Evolutionary conservation across 2,113 vertebrate species (phyloP), one percentile per base, ranked within the genome.

Genomic region (Chlorocebus sabaeus): DNA sequence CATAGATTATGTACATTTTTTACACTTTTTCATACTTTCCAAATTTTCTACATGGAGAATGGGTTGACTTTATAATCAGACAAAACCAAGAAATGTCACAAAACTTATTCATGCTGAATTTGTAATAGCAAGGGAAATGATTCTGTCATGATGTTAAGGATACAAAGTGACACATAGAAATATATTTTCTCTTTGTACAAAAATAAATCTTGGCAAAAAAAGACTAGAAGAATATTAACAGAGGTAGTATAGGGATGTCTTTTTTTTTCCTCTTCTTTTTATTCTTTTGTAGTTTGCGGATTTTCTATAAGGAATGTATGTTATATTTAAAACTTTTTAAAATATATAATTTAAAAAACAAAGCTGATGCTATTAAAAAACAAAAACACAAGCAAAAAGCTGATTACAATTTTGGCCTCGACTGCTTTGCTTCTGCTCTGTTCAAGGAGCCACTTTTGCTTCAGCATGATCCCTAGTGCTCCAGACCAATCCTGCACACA

Each of bases 191-290:
- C 38, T 83, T 30, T 75, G 38, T 89, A 25, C 68, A 48, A 81
- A 90, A 95, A 83, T 3, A 78, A 82, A 48, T 76, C 23, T 82
- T 87, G 35, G 76, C 40, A 57, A 88, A 82, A 67, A 90, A 83
- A 95, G 10, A 70, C 76, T 23, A 76, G 55, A 73, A 86, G 83
- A 82, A 70, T 94, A 50, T 82, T 72, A 88, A 72, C 40, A 75
- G 38, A 68, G 22, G 35, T 75, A 73, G 78, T 70, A 73, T 81
- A 67, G 80, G 35, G 45, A 91, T 67, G 32, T 48, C 45, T 40
- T 43, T 90, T 79, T 93, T 90, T 61, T 27, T 2, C 48, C 52
- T 79, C 72, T 61, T 79, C 43, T 89, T 64, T 86, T 75, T 35
- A 75, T 86, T 87, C n/a, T 87, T 91, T 75, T 91, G 18, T 57